Evolutionary conservation across 2,888 invertebrate species (phyloP).

Genomic region (Cinara cedri): DNA sequence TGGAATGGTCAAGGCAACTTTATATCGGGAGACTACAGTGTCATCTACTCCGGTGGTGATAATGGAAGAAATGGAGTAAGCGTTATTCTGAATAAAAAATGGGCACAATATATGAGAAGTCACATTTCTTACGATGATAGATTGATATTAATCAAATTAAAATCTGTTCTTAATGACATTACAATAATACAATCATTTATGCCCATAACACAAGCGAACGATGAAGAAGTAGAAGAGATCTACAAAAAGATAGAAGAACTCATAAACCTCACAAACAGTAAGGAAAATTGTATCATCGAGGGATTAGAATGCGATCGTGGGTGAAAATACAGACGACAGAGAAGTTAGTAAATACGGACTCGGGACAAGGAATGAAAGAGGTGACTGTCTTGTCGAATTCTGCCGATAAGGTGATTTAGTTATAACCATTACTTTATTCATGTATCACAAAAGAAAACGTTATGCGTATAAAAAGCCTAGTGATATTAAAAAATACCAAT

Average conservation of each 20-base stretch:
- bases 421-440: too few species aligned
- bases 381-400: slow-evolving; percentile 50
- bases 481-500: slow-evolving; percentile 39
- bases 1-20: slow-evolving; percentile 25
- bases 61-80: slow-evolving; percentile 19
- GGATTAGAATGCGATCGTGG: slow-evolving; percentile 55
- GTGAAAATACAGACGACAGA: too few species aligned
- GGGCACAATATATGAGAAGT: slow-evolving; percentile 36
- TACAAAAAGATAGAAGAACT: slow-evolving; percentile 42
- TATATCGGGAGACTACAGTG: slow-evolving; percentile 1
- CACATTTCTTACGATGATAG: too few species aligned
- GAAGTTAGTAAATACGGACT: too few species aligned
- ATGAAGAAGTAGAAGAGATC: too few species aligned
- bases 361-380: too few species aligned
- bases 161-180: slow-evolving; percentile 27
- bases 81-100: slow-evolving; percentile 22
- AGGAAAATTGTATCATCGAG: too few species aligned
- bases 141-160: too few species aligned
- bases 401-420: slow-evolving; percentile 26
- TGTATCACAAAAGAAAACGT: too few species aligned
- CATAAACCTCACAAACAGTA: too few species aligned
- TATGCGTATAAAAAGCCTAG: slow-evolving; percentile 43
- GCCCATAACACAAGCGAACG: too few species aligned
- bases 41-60: neutral
- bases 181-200: slow-evolving; percentile 49